Evolutionary conservation across 2,888 invertebrate species (phyloP), one percentile per base, ranked within the genome.

Genomic region (Ceratothoa steindachneri): DNA sequence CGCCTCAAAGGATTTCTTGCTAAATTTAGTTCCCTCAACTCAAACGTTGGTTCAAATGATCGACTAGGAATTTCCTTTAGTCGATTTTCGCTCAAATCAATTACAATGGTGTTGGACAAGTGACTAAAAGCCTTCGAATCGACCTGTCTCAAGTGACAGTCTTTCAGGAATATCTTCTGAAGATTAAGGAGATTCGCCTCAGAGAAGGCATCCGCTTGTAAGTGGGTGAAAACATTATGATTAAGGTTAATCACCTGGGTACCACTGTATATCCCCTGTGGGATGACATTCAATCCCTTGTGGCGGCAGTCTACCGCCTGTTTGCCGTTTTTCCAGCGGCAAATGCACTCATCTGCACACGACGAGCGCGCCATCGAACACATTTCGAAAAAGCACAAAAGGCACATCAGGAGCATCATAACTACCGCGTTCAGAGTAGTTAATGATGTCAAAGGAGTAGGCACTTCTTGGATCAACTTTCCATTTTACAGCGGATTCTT

Each of bases 191-290:
- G 87, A 76, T 91, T 92, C 51, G 91, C 90, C 81, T 90, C 88
- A 75, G 90, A 88, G 84, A 95, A 95, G 80, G 91, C 91, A 84
- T 93, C 92, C 81, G 91, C 90, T 84, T 91, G 92, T 82, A 95
- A 87, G 12, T 68, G 67, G 31, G 72, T 72, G 2, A 77, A 66
- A 84, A 92, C 91, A 85, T 95, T 95, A 80, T 91, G 91, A 80
- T 93, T 93, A 84, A 93, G 88, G 86, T 95, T 93, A 83, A 95
- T 87, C 82, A 95, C 94, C 87, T 95, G 95, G 30, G 94, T 95
- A 81, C 91, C 92, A 55, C 91, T 89, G 85, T 94, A 93, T 81
- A 95, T 90, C 82, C 90, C 90, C 82, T 91, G 90, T 64, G 95
- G 95, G 81, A 95, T 90, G 70, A 90, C 89, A 82, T 91, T 92